Base-by-base conservation (phyloP, 2,888 invertebrate genomes). In the Isotomurus palustris region DNA sequence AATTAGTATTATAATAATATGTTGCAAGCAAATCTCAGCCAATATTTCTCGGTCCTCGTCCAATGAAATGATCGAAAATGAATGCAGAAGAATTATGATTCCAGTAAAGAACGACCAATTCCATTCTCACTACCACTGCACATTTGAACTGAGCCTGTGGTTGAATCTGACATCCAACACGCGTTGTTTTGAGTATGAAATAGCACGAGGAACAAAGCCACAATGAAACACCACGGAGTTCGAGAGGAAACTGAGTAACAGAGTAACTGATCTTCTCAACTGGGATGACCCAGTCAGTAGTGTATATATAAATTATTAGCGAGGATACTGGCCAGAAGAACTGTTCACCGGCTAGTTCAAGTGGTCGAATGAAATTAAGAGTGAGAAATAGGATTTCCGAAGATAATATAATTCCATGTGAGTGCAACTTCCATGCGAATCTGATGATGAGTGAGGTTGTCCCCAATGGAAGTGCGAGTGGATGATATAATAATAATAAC, bases 31-130 rank as follows among this genome's bases (percentile, higher is more conserved):
- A n/a, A n/a, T n/a, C n/a, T 61, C 57, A 68, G 54, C 68, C 68
- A 65, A 69, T 67, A 55, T 69, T 69, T 53, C 67, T 58, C 24
- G 68, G 67, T 53, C 68, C 68, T 61, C 68, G 48, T 52, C 68
- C 68, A 59, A 56, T 64, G 62, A 68, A 68, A 47, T 66, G 54
- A 40, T 63, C 57, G 50, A 56, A 52, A 47, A 49, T 56, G 29
- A 61, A 51, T 45, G 45, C 43, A 44, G 55, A 36, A 44, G 40
- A 53, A 60, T 47, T 49, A 22, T 44, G 32, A 35, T 48, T 54
- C 40, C 55, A 48, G 56, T 44, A 38, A 21, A 14, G 47, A 62
- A 56, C 51, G 28, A 43, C 17, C 48, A 56, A 56, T 66, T 68
- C 66, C 68, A 68, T 66, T 57, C 64, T 65, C 54, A 53, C 56